Conservation (phyloP, 92 coral and sea anemone species). For the Zoanthus sansibaricus region DNA sequence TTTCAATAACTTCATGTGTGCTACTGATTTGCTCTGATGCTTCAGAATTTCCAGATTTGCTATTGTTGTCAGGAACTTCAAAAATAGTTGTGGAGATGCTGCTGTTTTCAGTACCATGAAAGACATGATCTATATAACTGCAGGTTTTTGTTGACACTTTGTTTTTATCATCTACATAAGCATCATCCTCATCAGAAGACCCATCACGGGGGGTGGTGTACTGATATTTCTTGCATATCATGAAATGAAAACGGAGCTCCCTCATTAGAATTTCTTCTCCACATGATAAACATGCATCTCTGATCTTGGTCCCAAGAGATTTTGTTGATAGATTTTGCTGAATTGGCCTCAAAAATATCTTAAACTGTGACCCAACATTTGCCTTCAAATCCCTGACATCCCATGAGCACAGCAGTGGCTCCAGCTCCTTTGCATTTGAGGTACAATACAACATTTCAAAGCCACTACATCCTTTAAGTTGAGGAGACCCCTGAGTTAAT, state of each 20-base stretch:
- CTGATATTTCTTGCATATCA: constrained; percentile 34
- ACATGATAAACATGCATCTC: constrained; percentile 30
- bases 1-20: constrained; percentile 23
- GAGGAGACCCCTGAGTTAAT: too few relatives aligned
- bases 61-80: constrained; percentile 27
- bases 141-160: not conserved
- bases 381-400: too few relatives aligned
- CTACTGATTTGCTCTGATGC: constrained; percentile 18
- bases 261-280: constrained; percentile 31
- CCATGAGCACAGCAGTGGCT: too few relatives aligned
- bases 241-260: constrained; percentile 31
- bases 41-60: constrained; percentile 26
- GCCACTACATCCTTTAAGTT: too few relatives aligned
- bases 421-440: too few relatives aligned
- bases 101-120: constrained; percentile 26
- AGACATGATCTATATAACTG: constrained; percentile 6
- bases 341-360: not conserved
- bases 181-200: constrained; percentile 29
- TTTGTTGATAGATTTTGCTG: constrained; percentile 42
- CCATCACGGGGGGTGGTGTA: constrained; percentile 15
- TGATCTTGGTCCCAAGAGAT: constrained; percentile 25
- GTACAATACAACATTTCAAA: too few relatives aligned
- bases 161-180: constrained; percentile 17
- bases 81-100: constrained; percentile 20
- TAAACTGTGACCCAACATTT: too few relatives aligned